Percentiles rank a stretch among this genome's conserved stretches.
These are phyloP conservation scores for Varanus komodoensis DNA, from an alignment of 2,113 vertebrate species.

Conservation along the genomic window DNA sequence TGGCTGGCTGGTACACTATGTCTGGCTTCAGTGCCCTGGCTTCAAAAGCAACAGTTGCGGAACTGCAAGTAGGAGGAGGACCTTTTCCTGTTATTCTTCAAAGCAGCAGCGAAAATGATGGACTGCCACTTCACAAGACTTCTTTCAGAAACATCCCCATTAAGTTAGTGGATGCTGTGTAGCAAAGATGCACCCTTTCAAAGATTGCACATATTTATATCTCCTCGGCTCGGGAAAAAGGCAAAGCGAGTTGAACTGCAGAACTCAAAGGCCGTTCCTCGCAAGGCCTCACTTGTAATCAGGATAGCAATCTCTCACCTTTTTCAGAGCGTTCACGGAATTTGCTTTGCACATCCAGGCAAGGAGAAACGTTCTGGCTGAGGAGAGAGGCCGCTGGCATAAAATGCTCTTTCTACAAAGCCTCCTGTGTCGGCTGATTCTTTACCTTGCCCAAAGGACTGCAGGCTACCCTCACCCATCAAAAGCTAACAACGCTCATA, in stretches of 20 bases:
- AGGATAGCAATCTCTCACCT: slow-evolving; percentile 26
- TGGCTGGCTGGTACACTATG: slow-evolving; percentile 5
- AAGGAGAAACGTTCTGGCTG: neutral
- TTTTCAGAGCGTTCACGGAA: slow-evolving; percentile 41
- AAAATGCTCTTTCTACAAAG: slow-evolving; percentile 16
- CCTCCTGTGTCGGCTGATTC: neutral
- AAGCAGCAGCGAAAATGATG: fast-evolving
- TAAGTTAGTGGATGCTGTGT: neutral
- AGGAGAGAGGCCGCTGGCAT: slow-evolving; percentile 35
- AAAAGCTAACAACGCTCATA: slow-evolving; percentile 5
- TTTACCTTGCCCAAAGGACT: slow-evolving; percentile 22
- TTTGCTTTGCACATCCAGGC: neutral
- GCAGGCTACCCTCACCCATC: slow-evolving; percentile 53
- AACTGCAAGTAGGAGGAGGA: slow-evolving; percentile 29
- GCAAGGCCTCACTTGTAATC: slow-evolving; percentile 53
- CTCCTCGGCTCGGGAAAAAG: slow-evolving; percentile 13
- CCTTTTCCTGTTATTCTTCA: slow-evolving; percentile 56
- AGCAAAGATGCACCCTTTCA: neutral
- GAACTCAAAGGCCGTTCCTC: slow-evolving; percentile 17
- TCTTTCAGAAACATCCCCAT: neutral
- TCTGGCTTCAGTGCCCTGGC: neutral
- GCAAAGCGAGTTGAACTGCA: neutral
- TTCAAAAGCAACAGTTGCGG: slow-evolving; percentile 41
- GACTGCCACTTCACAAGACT: fast-evolving
- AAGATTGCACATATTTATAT: neutral